These are phyloP conservation scores for Kryphioiulus occultus DNA, from an alignment of 2,888 invertebrate species.

Conservation along the genomic window DNA sequence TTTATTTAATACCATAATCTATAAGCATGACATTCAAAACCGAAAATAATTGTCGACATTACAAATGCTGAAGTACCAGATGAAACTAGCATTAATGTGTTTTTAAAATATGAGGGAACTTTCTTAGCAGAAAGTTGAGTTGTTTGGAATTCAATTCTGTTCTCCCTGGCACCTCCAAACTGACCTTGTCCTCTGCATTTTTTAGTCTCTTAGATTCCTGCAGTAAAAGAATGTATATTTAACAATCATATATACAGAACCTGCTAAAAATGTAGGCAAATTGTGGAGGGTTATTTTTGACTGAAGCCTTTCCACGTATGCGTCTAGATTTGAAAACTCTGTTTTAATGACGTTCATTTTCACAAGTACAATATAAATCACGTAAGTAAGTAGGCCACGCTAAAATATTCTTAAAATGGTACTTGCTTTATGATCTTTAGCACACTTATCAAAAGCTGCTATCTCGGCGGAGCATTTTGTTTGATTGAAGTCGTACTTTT, in stretches of 20 bases:
- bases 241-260: too few species aligned
- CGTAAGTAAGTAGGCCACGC: too few species aligned
- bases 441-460: background rate
- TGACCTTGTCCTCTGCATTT: background rate
- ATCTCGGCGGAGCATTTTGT: conserved; percentile 28
- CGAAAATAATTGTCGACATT: background rate
- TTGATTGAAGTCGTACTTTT: conserved; percentile 42
- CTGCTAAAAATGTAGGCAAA: too few species aligned
- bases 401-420: background rate
- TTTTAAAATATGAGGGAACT: conserved; percentile 9
- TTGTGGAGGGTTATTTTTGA: too few species aligned
- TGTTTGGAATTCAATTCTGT: conserved; percentile 20
- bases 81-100: background rate
- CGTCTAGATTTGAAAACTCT: too few species aligned
- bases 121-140: background rate
- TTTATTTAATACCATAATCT: background rate
- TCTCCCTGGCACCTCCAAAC: background rate
- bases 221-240: too few species aligned
- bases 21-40: background rate
- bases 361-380: too few species aligned
- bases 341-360: too few species aligned
- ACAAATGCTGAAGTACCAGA: background rate
- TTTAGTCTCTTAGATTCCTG: background rate
- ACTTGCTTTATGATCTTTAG: background rate
- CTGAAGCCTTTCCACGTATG: too few species aligned